Base-by-base conservation (phyloP, 1,140 invertebrate genomes). In the Drosophila elegans region DNA sequence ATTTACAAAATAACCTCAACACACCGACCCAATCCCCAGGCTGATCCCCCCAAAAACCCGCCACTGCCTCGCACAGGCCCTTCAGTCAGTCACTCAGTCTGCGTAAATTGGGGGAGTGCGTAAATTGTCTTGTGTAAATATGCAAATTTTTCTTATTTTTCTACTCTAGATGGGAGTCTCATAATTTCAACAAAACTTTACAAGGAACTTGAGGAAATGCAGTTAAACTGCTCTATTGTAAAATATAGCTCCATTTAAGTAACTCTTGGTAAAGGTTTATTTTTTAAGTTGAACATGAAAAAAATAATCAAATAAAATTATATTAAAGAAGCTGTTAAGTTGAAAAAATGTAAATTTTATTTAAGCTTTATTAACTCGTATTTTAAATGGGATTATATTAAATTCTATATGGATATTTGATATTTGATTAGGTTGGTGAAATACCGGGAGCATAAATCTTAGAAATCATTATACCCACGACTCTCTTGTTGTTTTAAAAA, bases 61-160 rank as follows among this genome's bases (percentile, higher is more conserved):
- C 25, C 41, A 16, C 48, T 12, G 61, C 16, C n/a, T 45, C 38
- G 39, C 53, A 7, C 21, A 27, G 71, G 60, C 49, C 78, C 56
- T 72, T 60, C 74, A 72, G 54, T 44, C 72, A 73, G 25, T 64
- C 73, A 55, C 21, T 76, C 73, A 56, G 60, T 52, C 59, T 27
- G 36, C 9, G n/a, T n/a, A n/a, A n/a, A n/a, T n/a, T 48, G 52
- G 71, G 49, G 36, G 56, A 67, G 74, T 88, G 83, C 88, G 79
- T 88, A 86, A 81, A 86, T 88, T 86, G 83, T 82, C 83, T 82
- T 83, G 66, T 83, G 79, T 83, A 86, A 88, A 86, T 88, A 86
- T 86, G 79, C 62, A 80, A 75, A 88, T 78, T 66, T 61, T 81
- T 79, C 62, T 77, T 74, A 60, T 71, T 54, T 25, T 61, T 13